Evolutionary conservation across 2,797 vertebrate species (phyloP), one percentile per base, ranked within the genome.

Genomic region (Oophaga sylvatica): DNA sequence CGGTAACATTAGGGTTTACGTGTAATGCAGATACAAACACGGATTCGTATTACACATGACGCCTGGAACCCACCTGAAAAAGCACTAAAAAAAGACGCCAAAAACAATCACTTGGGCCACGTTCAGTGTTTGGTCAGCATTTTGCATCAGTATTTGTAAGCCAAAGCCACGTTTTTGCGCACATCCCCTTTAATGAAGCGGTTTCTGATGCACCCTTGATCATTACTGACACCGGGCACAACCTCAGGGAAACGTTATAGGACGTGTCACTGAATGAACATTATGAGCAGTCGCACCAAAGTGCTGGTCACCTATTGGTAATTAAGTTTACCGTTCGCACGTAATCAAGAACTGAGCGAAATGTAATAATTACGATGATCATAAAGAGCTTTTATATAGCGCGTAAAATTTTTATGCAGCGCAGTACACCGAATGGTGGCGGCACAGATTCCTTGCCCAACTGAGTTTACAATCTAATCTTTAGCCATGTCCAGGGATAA

Each of bases 391-490:
- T 80, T 80, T 65, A 41, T 80, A 63, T n/a, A 63, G 59, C 35
- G 29, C 59, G 45, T 63, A 80, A 80, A 80, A 80, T 41, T 80
- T 63, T 80, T 45, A 35, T 80, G 78, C 29, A 35, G 17, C 62
- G 56, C 78, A 80, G 9, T 63, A 65, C 79, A 45, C 35, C 6
- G 79, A 80, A 80, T 65, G 45, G 19, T 65, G 59, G 31, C 35
- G 20, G 59, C 60, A n/a, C 60, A 65, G 79, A n/a, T 80, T 80
- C 79, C 35, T 80, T 80, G 59, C 59, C 59, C 79, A 63, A 80
- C 79, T 80, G 79, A 80, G 60, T 80, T 80, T 80, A 80, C 78
- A 80, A 62, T 80, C 78, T 80, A 60, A 79, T 80, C 78, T 60
- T 80, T 41, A 41, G 59, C 79, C 31, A n/a, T 9, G 60, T 65